Evolutionary conservation across 2,113 vertebrate genomes (phyloP).

Genomic region (Lagenorhynchus albirostris): DNA sequence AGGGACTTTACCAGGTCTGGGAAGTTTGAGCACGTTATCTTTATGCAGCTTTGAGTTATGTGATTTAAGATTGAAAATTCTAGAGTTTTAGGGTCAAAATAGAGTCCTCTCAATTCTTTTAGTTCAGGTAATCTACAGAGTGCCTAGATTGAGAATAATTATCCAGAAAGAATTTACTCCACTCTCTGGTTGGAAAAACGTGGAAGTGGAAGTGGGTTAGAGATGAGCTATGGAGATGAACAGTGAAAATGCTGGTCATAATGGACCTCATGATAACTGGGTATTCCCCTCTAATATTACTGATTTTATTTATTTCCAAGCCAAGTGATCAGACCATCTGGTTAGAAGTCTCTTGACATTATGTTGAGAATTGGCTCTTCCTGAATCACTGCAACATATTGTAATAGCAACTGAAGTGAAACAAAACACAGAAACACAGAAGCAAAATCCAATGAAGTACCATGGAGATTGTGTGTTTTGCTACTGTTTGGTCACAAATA

Average conservation of each 20-base stretch:
- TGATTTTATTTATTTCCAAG: neutral
- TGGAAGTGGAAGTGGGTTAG: neutral
- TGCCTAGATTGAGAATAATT: neutral
- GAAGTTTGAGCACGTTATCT: neutral
- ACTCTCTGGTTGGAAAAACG: neutral
- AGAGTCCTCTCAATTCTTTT: neutral
- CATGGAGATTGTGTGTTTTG: neutral
- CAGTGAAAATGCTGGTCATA: neutral
- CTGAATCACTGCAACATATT: neutral
- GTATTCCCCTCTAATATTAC: neutral
- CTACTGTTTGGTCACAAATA: neutral
- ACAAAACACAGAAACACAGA: neutral
- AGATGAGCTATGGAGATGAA: neutral
- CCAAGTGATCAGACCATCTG: neutral
- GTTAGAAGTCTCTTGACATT: neutral
- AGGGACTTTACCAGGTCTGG: neutral
- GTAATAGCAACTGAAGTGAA: neutral
- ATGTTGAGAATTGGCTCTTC: neutral
- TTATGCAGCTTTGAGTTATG: neutral
- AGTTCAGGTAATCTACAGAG: neutral
- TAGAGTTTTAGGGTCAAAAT: neutral
- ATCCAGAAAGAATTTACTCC: neutral
- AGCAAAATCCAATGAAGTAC: neutral
- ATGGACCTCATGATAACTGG: neutral
- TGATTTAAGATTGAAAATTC: neutral